Percentiles rank a stretch among this genome's conserved stretches.
Conservation (phyloP, 2,888 invertebrate species). For the Ctena decussata region DNA sequence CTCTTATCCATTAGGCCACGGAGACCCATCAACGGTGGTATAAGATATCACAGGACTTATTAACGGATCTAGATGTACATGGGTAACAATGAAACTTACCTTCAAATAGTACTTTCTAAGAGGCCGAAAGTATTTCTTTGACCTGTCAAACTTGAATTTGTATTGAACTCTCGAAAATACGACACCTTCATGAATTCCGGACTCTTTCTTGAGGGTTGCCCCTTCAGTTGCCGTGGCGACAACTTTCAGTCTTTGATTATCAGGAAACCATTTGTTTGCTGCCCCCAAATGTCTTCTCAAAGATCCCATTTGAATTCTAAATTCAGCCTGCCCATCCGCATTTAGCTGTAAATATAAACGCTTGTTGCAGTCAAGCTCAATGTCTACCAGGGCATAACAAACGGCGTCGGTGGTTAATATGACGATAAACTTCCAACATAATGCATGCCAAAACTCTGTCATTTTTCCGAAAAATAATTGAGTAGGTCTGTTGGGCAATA, state of each 20-base stretch:
- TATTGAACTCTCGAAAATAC: constrained; percentile 70
- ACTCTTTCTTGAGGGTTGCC: constrained; percentile 72
- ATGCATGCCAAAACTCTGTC: too few species aligned
- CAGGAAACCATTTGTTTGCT: constrained; percentile 69
- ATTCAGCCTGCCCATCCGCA: neutral
- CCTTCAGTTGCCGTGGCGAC: constrained; percentile 70
- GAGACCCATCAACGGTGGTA: too few species aligned
- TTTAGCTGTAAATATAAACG: neutral
- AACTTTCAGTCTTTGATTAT: constrained; percentile 69
- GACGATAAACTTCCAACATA: too few species aligned
- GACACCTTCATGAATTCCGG: constrained; percentile 55
- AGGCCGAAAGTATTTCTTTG: constrained; percentile 73
- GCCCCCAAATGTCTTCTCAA: neutral
- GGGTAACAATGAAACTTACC: too few species aligned
- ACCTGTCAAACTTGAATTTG: constrained; percentile 66
- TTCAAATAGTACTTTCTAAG: constrained; percentile 70
- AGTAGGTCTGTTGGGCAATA: too few species aligned
- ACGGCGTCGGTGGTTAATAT: too few species aligned
- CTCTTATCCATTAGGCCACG: too few species aligned
- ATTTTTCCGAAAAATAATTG: too few species aligned
- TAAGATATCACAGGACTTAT: too few species aligned
- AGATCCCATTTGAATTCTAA: neutral
- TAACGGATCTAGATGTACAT: too few species aligned
- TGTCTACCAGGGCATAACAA: too few species aligned
- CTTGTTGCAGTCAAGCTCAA: too few species aligned